These are phyloP conservation scores for Chesias legatella DNA, from an alignment of 2,888 invertebrate genomes.

Conservation along the genomic window DNA sequence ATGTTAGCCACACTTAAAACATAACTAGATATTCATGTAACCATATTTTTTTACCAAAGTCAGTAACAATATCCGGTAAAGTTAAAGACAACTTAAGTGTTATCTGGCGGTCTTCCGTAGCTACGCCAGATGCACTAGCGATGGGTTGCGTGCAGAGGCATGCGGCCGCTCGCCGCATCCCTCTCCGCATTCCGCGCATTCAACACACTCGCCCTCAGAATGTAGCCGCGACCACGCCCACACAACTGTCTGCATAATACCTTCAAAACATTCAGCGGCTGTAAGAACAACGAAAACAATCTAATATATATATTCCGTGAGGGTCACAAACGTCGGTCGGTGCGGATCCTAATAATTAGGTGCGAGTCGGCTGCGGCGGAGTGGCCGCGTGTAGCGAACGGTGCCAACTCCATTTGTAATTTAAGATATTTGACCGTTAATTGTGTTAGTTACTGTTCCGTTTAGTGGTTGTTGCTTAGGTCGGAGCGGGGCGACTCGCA, in stretches of 20 bases:
- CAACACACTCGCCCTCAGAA: constrained; percentile 70
- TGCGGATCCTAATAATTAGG: constrained; percentile 69
- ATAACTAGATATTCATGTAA: too few relatives aligned
- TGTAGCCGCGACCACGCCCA: constrained; percentile 63
- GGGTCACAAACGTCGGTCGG: constrained; percentile 56
- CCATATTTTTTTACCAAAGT: too few relatives aligned
- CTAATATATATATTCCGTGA: constrained; percentile 55
- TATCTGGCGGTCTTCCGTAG: neutral
- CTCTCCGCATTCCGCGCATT: constrained; percentile 66
- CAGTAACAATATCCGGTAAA: too few relatives aligned
- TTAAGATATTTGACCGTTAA: constrained; percentile 73
- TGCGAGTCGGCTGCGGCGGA: constrained; percentile 64
- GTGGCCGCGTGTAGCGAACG: constrained; percentile 60
- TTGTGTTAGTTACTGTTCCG: constrained; percentile 69
- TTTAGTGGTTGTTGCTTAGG: constrained; percentile 73
- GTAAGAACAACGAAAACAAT: constrained; percentile 38
- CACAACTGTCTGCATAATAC: constrained; percentile 65
- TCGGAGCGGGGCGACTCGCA: constrained; percentile 49
- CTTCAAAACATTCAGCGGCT: constrained; percentile 10
- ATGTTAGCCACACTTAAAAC: too few relatives aligned
- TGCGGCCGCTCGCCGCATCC: constrained; percentile 53
- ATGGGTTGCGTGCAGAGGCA: constrained; percentile 36
- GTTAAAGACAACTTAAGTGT: too few relatives aligned
- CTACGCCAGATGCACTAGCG: constrained; percentile 10
- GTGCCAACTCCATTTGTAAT: constrained; percentile 73